A percentile compares a stretch with the other conserved stretches of the same genome.
Evolutionary conservation across 2,113 vertebrate species (phyloP).

Genomic region (Otus sunia): DNA sequence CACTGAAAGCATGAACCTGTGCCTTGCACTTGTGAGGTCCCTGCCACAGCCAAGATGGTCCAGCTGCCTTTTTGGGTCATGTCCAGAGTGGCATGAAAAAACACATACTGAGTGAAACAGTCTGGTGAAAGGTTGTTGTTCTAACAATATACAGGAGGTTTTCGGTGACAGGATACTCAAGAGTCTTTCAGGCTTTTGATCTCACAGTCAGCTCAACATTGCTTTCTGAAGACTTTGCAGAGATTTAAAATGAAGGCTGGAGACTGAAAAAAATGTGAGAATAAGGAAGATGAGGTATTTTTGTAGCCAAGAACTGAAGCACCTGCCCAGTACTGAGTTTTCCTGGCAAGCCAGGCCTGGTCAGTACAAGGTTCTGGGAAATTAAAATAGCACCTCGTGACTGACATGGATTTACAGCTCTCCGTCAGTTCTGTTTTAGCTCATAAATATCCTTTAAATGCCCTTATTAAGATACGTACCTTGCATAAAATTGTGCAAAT

Average conservation of each 20-base stretch:
- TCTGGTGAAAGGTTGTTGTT: not conserved
- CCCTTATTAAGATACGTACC: not conserved
- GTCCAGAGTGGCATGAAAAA: accelerated
- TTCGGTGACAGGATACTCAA: not conserved
- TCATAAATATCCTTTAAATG: slow-evolving; percentile 2
- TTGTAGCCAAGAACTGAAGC: not conserved
- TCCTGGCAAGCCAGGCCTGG: not conserved
- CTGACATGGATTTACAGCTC: not conserved
- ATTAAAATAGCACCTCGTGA: slow-evolving; percentile 6
- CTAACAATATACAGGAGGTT: not conserved
- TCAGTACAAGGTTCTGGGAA: not conserved
- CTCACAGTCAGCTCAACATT: not conserved
- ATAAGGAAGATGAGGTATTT: not conserved
- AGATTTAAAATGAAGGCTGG: not conserved
- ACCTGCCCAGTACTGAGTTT: not conserved
- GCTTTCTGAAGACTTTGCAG: not conserved
- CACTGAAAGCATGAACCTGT: not conserved
- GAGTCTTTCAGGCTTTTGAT: not conserved
- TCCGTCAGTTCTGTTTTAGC: not conserved
- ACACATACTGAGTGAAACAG: accelerated
- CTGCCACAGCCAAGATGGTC: not conserved
- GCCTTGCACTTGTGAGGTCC: not conserved
- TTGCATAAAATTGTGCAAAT: not conserved
- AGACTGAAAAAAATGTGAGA: not conserved
- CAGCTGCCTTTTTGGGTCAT: not conserved